Percentiles rank a stretch among this genome's conserved stretches.
Evolutionary conservation across 1,140 invertebrate genomes (phyloP).

Genomic region (Phocides pigmalion): DNA sequence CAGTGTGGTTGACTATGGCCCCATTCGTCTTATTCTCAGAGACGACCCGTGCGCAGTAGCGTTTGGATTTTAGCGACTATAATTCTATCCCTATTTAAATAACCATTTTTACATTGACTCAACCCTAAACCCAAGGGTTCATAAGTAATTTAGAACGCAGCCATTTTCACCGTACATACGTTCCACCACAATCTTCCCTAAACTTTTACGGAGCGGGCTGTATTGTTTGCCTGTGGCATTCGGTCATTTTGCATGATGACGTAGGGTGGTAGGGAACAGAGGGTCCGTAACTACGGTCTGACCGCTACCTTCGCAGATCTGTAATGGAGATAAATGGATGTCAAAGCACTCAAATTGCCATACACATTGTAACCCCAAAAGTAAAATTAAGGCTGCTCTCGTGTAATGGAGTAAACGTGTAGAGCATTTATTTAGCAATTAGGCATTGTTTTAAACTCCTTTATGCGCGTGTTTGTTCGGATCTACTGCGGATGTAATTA

Average conservation of each 20-base stretch:
- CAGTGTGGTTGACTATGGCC: too few relatives aligned
- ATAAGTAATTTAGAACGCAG: slow-evolving; percentile 14
- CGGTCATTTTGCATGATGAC: slow-evolving; percentile 32
- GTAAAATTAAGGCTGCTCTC: slow-evolving; percentile 65
- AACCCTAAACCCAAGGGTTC: neutral
- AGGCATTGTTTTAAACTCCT: slow-evolving; percentile 55
- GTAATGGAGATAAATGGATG: slow-evolving; percentile 80
- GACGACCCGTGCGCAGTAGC: too few relatives aligned
- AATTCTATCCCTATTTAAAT: neutral
- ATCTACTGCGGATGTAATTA: slow-evolving; percentile 28
- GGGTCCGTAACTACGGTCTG: slow-evolving; percentile 27
- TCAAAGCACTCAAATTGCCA: slow-evolving; percentile 66
- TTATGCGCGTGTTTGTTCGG: slow-evolving; percentile 36
- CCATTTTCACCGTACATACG: slow-evolving; percentile 11
- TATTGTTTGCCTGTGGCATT: slow-evolving; percentile 24
- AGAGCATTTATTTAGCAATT: slow-evolving; percentile 74
- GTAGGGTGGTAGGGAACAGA: neutral
- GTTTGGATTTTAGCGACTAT: neutral
- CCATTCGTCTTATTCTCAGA: too few relatives aligned
- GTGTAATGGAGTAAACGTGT: slow-evolving; percentile 77
- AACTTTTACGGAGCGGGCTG: slow-evolving; percentile 20
- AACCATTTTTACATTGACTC: neutral
- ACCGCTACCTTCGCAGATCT: slow-evolving; percentile 51
- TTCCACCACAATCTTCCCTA: slow-evolving; percentile 25
- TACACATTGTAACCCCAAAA: slow-evolving; percentile 47